These are phyloP conservation scores for Manduca sexta DNA, from an alignment of 1,140 invertebrate genomes.

Conservation along the genomic window DNA sequence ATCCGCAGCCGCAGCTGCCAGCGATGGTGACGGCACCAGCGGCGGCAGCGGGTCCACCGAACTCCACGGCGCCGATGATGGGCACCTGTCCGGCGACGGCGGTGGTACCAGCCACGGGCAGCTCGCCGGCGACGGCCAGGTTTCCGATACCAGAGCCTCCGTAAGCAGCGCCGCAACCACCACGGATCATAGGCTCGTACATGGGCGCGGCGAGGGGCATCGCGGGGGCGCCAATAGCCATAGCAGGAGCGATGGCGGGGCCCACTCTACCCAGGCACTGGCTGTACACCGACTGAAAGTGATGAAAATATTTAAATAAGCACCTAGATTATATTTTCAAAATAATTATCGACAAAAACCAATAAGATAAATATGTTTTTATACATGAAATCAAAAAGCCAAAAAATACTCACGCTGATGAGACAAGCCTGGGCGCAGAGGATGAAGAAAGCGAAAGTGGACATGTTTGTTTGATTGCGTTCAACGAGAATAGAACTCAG, in stretches of 20 bases:
- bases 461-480: slow-evolving; percentile 4
- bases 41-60: background rate
- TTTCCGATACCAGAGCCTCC: slow-evolving; percentile 7
- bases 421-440: slow-evolving; percentile 9
- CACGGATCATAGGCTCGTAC: background rate
- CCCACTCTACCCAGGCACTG: background rate
- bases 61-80: slow-evolving; percentile 5
- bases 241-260: background rate
- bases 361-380: too few relatives aligned
- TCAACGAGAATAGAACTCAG: too few relatives aligned
- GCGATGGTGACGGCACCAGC: background rate
- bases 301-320: too few relatives aligned
- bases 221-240: background rate
- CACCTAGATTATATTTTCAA: too few relatives aligned
- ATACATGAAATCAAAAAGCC: too few relatives aligned
- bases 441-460: slow-evolving; percentile 8
- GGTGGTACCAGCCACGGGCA: slow-evolving; percentile 7
- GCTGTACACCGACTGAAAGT: background rate
- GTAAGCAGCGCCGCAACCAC: slow-evolving; percentile 1
- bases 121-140: slow-evolving; percentile 3
- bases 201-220: background rate
- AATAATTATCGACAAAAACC: slow-evolving; percentile 1
- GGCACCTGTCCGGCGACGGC: slow-evolving; percentile 1
- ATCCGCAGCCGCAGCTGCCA: background rate
- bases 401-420: too few relatives aligned